Evolutionary conservation across 2,888 invertebrate species (phyloP).

Genomic region (Pyrgus malvae): DNA sequence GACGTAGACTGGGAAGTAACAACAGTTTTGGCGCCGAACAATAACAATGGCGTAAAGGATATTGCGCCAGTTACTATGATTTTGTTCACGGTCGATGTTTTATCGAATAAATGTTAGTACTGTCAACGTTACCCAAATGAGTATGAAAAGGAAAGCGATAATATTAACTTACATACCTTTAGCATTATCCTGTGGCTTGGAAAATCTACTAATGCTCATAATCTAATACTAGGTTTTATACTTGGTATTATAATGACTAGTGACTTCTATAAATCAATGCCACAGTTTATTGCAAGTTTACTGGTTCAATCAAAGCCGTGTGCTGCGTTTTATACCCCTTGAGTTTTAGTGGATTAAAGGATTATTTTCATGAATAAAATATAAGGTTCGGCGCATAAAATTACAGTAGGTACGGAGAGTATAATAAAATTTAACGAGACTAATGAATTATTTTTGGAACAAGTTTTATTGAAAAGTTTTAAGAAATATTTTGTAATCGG

Average conservation of each 20-base stretch:
- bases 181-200: too few relatives aligned
- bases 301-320: conserved; percentile 3
- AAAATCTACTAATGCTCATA: too few relatives aligned
- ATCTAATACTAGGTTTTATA: too few relatives aligned
- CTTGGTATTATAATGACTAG: background rate
- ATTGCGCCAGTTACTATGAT: conserved; percentile 9
- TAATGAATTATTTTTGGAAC: background rate
- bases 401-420: background rate
- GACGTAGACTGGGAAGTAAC: conserved; percentile 34
- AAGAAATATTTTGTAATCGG: too few relatives aligned
- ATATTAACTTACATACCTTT: too few relatives aligned
- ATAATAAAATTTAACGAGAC: background rate
- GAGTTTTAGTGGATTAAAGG: conserved; percentile 4
- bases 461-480: too few relatives aligned
- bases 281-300: conserved; percentile 15
- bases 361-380: conserved; percentile 13
- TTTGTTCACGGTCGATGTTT: conserved; percentile 2
- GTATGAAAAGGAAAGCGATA: too few relatives aligned
- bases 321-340: conserved; percentile 6
- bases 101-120: conserved; percentile 4
- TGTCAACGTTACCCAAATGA: conserved; percentile 12
- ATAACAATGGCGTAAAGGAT: conserved; percentile 12
- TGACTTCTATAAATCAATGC: conserved; percentile 20
- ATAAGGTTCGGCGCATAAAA: background rate
- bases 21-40: conserved; percentile 30